These are phyloP conservation scores for Labrus mixtus DNA, from an alignment of 2,113 vertebrate genomes.

Conservation along the genomic window DNA sequence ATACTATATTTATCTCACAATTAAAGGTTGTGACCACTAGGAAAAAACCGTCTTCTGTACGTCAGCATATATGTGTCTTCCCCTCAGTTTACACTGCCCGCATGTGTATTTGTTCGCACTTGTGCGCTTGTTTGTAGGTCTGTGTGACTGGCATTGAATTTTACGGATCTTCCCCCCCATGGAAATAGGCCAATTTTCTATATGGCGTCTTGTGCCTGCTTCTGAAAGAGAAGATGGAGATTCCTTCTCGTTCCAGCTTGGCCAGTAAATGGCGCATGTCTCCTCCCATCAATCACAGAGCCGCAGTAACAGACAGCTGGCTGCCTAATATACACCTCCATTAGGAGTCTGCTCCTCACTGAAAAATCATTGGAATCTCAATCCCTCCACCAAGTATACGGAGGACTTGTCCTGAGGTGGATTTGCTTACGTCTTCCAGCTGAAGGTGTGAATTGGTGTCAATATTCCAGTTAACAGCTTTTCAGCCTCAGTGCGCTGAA, in stretches of 20 bases:
- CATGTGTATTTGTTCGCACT: slow-evolving; percentile 19
- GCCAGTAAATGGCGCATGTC: slow-evolving; percentile 83
- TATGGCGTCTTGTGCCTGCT: slow-evolving; percentile 75
- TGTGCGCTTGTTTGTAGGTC: slow-evolving; percentile 44
- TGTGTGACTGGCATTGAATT: slow-evolving; percentile 62
- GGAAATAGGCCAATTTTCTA: slow-evolving; percentile 81
- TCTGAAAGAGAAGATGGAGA: slow-evolving; percentile 80
- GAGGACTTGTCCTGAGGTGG: slow-evolving; percentile 50
- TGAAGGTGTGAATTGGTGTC: slow-evolving; percentile 59
- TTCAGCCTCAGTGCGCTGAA: slow-evolving; percentile 25
- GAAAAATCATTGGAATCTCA: slow-evolving; percentile 69
- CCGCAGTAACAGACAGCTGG: slow-evolving; percentile 76
- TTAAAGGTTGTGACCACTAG: slow-evolving; percentile 12
- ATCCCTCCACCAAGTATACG: slow-evolving; percentile 27
- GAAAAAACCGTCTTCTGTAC: slow-evolving; percentile 23
- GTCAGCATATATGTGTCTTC: slow-evolving; percentile 10
- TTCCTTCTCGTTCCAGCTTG: slow-evolving; percentile 77
- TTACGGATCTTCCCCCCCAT: slow-evolving; percentile 53
- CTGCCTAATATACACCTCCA: slow-evolving; percentile 80
- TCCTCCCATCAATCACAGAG: slow-evolving; percentile 80
- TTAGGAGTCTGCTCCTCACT: slow-evolving; percentile 69
- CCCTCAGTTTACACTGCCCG: slow-evolving; percentile 7
- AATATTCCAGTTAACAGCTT: slow-evolving; percentile 53
- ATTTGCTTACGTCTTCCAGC: slow-evolving; percentile 41
- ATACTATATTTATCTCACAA: background rate